Evolutionary conservation across 2,888 invertebrate genomes (phyloP).

Genomic region (Agrotis puta): DNA sequence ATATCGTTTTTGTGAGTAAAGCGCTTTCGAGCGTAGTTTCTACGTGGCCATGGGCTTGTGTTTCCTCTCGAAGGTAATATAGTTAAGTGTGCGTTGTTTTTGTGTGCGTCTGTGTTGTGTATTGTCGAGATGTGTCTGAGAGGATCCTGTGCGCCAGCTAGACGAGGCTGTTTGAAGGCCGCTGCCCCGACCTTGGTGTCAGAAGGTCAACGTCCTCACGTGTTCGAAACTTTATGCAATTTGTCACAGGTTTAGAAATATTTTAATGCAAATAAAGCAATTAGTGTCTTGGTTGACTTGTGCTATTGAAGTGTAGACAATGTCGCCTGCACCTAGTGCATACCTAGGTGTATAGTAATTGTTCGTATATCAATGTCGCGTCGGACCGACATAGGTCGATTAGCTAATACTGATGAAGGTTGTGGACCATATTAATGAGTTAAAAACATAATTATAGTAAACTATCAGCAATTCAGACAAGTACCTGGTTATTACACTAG

Average conservation of each 20-base stretch:
- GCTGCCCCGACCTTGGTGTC: slow-evolving; percentile 89
- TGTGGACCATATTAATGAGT: slow-evolving; percentile 46
- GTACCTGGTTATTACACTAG: not conserved
- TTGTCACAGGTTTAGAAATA: slow-evolving; percentile 64
- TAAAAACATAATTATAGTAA: slow-evolving; percentile 29
- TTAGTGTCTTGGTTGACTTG: slow-evolving; percentile 38
- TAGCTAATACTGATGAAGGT: slow-evolving; percentile 57
- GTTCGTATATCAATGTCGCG: slow-evolving; percentile 63
- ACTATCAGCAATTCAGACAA: not conserved
- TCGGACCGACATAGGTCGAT: slow-evolving; percentile 50
- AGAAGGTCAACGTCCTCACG: slow-evolving; percentile 89
- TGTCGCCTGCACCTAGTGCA: slow-evolving; percentile 34
- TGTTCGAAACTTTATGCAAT: slow-evolving; percentile 82
- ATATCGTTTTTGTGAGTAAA: slow-evolving; percentile 77
- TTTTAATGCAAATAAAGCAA: slow-evolving; percentile 38
- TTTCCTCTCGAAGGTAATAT: slow-evolving; percentile 87
- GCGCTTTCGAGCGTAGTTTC: slow-evolving; percentile 81
- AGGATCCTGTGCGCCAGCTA: slow-evolving; percentile 82
- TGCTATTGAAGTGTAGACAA: slow-evolving; percentile 54
- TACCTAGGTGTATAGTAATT: slow-evolving; percentile 50
- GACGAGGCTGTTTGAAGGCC: slow-evolving; percentile 90
- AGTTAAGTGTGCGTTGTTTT: slow-evolving; percentile 79
- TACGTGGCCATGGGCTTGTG: slow-evolving; percentile 88
- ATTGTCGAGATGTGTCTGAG: slow-evolving; percentile 75
- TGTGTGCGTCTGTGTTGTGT: slow-evolving; percentile 75